Evolutionary conservation across 2,888 invertebrate species (phyloP), one percentile per base, ranked within the genome.

Genomic region (Allophyes oxyacanthae): DNA sequence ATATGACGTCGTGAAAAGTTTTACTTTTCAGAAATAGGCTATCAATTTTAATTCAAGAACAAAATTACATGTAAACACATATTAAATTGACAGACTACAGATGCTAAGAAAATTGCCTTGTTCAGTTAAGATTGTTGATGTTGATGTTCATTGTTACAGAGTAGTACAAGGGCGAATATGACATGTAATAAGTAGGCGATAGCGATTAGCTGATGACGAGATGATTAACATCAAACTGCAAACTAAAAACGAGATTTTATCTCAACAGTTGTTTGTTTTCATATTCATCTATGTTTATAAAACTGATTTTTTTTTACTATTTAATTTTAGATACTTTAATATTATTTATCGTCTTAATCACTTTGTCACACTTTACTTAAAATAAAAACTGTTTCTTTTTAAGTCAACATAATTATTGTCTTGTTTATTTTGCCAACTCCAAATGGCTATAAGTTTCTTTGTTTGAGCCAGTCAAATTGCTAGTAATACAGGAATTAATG

Each of bases 141-240:
- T 59, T 50, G 49, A 67, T 62, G 70, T 54, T 75, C 63, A 77
- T 82, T 84, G 79, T 81, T 80, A 66, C 59, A 58, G 63, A 67
- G 66, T 79, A 66, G 78, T 60, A 81, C 83, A 83, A 86, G 86
- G 85, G 74, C 81, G 64, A 77, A 78, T 77, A 80, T 82, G 78
- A 80, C 78, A 76, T 71, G 73, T 75, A 75, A 64, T 64, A 79
- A 78, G 71, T 79, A 79, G 75, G 78, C 56, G 72, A 84, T 68
- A 68, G 38, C 42, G 26, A 64, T 71, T 71, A 72, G 28, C 37
- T 30, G 48, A 61, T 59, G 61, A 58, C 42, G 40, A 52, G 33
- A 40, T 48, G 41, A 64, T 61, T 60, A 68, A 33, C 53, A 63
- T 55, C 37, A 41, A 52, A 44, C 40, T 32, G 33, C 30, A 14